phyloP scores from a whole-genome alignment of 2,797 vertebrate genomes.

The Knipowitschia caucasica region DNA sequence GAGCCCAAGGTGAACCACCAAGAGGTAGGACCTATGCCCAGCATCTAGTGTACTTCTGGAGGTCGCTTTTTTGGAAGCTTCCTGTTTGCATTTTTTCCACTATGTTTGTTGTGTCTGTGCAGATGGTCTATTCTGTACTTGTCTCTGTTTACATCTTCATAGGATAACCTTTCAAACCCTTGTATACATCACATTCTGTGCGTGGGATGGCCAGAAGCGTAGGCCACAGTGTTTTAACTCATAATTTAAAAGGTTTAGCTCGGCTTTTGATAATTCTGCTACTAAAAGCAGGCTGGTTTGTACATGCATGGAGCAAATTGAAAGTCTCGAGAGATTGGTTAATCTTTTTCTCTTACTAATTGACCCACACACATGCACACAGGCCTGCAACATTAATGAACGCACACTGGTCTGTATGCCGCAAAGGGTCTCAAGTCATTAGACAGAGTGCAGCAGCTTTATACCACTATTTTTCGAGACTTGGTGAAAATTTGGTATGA shows the following conservation, averaged over 20 bases:
- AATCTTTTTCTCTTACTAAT: conserved; percentile 64
- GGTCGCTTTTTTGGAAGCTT: conserved; percentile 8
- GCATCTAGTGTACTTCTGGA: conserved; percentile 16
- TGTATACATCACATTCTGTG: conserved; percentile 59
- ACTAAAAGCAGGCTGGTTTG: conserved; percentile 7
- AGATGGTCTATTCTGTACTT: conserved; percentile 39
- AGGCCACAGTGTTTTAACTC: conserved; percentile 27
- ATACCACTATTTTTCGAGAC: too few species aligned
- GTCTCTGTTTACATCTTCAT: conserved; percentile 53
- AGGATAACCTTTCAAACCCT: conserved; percentile 61
- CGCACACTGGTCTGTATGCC: conserved; percentile 64
- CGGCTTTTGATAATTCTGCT: conserved; percentile 27
- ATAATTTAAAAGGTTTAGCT: conserved; percentile 24
- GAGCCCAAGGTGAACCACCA: conserved; percentile 78
- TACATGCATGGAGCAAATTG: conserved; percentile 54
- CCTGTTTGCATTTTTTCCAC: conserved; percentile 28
- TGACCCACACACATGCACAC: conserved; percentile 50
- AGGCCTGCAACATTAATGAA: conserved; percentile 71
- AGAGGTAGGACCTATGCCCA: conserved; percentile 80
- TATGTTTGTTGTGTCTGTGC: conserved; percentile 51
- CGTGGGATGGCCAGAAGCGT: conserved; percentile 30
- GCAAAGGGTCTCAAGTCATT: conserved; percentile 63
- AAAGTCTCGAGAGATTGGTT: conserved; percentile 55
- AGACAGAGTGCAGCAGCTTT: conserved; percentile 52
- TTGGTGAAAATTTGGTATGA: too few species aligned